Evolutionary conservation across 2,888 invertebrate genomes (phyloP).

Genomic region (Ormyrus thymus): DNA sequence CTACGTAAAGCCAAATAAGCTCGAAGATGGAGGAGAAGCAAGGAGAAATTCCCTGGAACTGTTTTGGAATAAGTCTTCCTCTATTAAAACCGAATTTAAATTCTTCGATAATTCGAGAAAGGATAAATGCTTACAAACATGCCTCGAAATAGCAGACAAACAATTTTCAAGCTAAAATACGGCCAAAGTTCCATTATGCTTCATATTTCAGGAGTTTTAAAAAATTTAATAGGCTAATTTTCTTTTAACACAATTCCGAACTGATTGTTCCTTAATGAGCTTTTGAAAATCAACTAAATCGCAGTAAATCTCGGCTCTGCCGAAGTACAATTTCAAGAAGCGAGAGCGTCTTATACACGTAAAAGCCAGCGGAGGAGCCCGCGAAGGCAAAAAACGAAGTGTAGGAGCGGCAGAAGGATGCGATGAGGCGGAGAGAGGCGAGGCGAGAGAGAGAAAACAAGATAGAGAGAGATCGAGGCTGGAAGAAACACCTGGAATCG

Average conservation of each 20-base stretch:
- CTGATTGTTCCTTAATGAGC: neutral
- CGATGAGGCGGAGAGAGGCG: neutral
- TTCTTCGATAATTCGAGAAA: neutral
- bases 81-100: too few relatives aligned
- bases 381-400: neutral
- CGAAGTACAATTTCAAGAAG: too few relatives aligned
- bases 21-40: neutral
- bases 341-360: too few relatives aligned
- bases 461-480: slow-evolving; percentile 10
- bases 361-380: too few relatives aligned
- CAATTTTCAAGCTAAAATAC: too few relatives aligned
- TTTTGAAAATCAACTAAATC: neutral
- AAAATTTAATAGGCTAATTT: too few relatives aligned
- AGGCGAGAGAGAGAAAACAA: neutral
- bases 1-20: slow-evolving; percentile 43
- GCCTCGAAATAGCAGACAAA: too few relatives aligned
- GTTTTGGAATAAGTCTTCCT: too few relatives aligned
- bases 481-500: slow-evolving; percentile 60
- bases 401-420: neutral
- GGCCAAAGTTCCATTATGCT: too few relatives aligned
- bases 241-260: too few relatives aligned
- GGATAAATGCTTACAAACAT: neutral
- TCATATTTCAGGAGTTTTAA: too few relatives aligned
- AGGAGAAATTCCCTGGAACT: neutral
- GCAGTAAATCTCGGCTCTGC: too few relatives aligned